phyloP scores from a whole-genome alignment of 2,797 vertebrate species.

The Parambassis ranga region DNA sequence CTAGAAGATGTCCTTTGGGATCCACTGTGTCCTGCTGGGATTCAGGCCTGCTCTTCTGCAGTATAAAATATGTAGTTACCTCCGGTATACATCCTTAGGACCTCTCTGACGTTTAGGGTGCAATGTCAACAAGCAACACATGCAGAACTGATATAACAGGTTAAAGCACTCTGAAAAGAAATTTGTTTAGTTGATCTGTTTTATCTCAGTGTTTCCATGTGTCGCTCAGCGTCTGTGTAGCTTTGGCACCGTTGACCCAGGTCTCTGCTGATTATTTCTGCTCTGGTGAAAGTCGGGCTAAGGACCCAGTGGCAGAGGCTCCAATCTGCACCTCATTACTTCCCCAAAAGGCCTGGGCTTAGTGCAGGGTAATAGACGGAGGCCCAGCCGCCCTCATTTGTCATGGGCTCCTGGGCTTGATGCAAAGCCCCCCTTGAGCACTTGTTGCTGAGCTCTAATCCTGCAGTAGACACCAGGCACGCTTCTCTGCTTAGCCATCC shows the following conservation, averaged over 20 bases:
- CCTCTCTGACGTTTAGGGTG: neutral
- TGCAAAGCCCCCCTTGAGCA: constrained; percentile 80
- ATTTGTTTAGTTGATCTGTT: constrained; percentile 38
- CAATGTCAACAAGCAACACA: too few species aligned
- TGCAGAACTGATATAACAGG: neutral
- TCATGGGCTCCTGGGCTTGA: constrained; percentile 81
- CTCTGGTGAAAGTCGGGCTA: constrained; percentile 55
- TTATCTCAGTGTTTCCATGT: constrained; percentile 41
- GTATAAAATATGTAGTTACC: neutral
- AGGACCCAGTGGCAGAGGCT: constrained; percentile 63
- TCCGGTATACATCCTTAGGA: neutral
- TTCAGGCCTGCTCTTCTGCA: constrained; percentile 1
- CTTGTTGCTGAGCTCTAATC: constrained; percentile 82
- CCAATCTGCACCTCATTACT: constrained; percentile 79
- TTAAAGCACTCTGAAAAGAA: neutral
- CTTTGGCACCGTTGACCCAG: constrained; percentile 44
- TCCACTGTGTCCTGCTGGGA: constrained; percentile 12
- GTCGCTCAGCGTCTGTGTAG: constrained; percentile 33
- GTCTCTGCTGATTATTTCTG: constrained; percentile 68
- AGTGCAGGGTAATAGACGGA: constrained; percentile 81
- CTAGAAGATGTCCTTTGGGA: constrained; percentile 26
- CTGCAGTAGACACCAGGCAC: constrained; percentile 75
- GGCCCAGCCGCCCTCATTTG: constrained; percentile 78
- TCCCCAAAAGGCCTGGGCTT: constrained; percentile 79
- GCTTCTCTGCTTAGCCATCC: constrained; percentile 75